Conservation (phyloP, 1,140 invertebrate genomes). For the Andrena cerasifolii region DNA sequence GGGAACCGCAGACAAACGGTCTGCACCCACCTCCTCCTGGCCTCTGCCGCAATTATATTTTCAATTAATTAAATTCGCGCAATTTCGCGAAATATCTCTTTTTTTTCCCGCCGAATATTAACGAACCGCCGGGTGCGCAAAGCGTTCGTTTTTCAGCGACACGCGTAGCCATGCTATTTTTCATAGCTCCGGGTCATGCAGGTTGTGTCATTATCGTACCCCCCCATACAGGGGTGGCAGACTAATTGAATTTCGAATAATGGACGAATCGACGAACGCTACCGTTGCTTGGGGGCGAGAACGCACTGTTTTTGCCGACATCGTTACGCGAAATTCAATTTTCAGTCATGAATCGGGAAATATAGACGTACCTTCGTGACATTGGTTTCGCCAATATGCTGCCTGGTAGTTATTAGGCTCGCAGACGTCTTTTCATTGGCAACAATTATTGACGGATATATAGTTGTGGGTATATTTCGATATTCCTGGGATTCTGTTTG, state of each 20-base stretch:
- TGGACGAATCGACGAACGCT: conserved; percentile 57
- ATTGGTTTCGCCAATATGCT: conserved; percentile 41
- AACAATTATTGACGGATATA: no score
- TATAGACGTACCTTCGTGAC: neutral
- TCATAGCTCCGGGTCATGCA: conserved; percentile 33
- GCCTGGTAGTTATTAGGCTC: conserved; percentile 58
- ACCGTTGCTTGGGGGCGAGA: conserved; percentile 39
- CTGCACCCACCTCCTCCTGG: neutral
- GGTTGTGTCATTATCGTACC: conserved; percentile 39
- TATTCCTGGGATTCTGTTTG: conserved; percentile 53
- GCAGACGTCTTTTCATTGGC: conserved; percentile 62
- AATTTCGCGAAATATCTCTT: conserved; percentile 21
- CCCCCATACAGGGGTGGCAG: neutral
- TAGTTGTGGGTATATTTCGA: no score
- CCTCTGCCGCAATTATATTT: neutral
- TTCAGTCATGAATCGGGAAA: conserved; percentile 29
- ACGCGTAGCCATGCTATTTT: conserved; percentile 32
- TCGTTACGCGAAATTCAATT: conserved; percentile 54
- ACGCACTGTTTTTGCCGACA: conserved; percentile 44
- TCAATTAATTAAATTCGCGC: conserved; percentile 27
- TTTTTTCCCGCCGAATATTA: conserved; percentile 5
- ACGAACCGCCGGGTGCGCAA: conserved; percentile 6
- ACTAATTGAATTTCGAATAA: conserved; percentile 68
- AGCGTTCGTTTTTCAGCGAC: conserved; percentile 40
- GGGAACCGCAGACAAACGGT: neutral